These are phyloP conservation scores for Kryptopterus vitreolus DNA, from an alignment of 2,797 vertebrate species.

Conservation along the genomic window DNA sequence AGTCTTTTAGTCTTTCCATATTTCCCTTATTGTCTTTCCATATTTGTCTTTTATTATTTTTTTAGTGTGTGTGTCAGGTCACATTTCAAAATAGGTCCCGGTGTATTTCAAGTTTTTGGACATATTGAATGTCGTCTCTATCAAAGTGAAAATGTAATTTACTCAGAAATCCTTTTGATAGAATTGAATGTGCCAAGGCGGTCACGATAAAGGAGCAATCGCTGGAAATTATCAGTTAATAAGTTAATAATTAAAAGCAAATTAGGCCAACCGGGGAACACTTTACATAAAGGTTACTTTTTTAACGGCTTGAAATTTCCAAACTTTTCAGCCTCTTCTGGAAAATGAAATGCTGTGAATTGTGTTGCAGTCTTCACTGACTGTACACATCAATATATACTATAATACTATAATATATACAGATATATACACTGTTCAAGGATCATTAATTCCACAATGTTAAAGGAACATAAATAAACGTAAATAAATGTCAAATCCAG, in stretches of 20 bases:
- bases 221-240: background rate
- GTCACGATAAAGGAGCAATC: background rate
- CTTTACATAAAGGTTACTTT: slow-evolving; percentile 20
- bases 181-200: background rate
- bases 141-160: background rate
- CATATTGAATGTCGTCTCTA: slow-evolving; percentile 45
- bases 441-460: background rate
- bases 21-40: slow-evolving; percentile 22
- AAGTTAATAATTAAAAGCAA: too few species aligned
- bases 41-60: too few species aligned
- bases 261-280: background rate
- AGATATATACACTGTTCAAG: too few species aligned
- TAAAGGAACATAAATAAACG: background rate
- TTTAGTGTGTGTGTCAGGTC: slow-evolving; percentile 7
- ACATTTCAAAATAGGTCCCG: background rate
- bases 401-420: too few species aligned
- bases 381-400: background rate
- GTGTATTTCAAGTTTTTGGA: slow-evolving; percentile 18
- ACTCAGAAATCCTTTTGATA: background rate
- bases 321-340: background rate
- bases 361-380: background rate
- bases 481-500: background rate
- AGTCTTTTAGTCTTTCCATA: slow-evolving; percentile 1
- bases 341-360: background rate
- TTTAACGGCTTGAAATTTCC: too few species aligned